Evolutionary conservation across 1,140 invertebrate genomes (phyloP).

Genomic region (Orius insidiosus): DNA sequence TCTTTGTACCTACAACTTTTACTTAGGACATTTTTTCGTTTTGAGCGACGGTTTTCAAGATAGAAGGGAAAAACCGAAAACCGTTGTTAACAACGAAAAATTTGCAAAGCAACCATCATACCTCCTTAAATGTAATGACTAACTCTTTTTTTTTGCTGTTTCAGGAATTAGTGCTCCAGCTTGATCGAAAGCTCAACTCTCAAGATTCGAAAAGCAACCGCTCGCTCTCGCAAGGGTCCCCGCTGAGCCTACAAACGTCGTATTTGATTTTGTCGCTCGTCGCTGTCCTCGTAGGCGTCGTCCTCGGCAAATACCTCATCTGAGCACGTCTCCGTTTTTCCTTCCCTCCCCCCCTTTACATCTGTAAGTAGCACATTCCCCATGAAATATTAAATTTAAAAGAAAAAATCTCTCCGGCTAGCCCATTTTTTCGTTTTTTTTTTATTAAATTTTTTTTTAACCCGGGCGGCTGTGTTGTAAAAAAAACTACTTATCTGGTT

Average conservation of each 20-base stretch:
- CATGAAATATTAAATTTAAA: too few species aligned
- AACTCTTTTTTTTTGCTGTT: slow-evolving; percentile 2
- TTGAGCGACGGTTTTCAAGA: too few species aligned
- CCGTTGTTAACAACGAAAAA: too few species aligned
- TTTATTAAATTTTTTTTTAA: slow-evolving; percentile 4
- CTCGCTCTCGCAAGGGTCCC: slow-evolving; percentile 17
- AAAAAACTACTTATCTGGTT: too few species aligned
- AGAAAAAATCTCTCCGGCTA: slow-evolving; percentile 8
- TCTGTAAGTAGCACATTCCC: slow-evolving; percentile 12
- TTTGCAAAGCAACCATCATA: too few species aligned
- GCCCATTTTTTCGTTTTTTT: slow-evolving; percentile 6
- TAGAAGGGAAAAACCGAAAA: too few species aligned
- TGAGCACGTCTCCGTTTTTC: slow-evolving; percentile 20
- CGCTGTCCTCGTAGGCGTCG: slow-evolving; percentile 27
- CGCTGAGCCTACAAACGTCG: slow-evolving; percentile 24
- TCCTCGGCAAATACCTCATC: slow-evolving; percentile 31
- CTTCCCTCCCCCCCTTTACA: background rate
- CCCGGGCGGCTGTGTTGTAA: too few species aligned
- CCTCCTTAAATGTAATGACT: too few species aligned
- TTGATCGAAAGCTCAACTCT: slow-evolving; percentile 16
- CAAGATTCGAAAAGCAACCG: slow-evolving; percentile 15
- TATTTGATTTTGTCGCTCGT: slow-evolving; percentile 27
- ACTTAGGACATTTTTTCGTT: too few species aligned
- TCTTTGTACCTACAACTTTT: too few species aligned
- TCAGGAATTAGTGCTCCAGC: slow-evolving; percentile 22